Evolutionary conservation across 2,797 vertebrate species (phyloP).

Genomic region (Hemitrygon akajei): DNA sequence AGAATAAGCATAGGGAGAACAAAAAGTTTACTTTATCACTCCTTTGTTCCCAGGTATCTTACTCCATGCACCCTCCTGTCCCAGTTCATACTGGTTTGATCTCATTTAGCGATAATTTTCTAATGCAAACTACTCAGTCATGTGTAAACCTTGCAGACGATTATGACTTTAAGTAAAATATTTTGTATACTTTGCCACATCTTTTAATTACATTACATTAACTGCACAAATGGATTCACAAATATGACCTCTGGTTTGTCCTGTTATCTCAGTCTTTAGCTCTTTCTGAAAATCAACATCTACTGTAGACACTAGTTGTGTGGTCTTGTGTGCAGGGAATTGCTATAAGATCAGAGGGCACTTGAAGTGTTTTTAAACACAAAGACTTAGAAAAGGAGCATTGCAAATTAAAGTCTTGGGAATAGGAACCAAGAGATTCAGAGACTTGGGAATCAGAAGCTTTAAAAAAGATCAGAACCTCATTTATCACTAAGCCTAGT

Average conservation of each 20-base stretch:
- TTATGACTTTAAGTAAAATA: background rate
- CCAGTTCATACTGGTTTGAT: background rate
- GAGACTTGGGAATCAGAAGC: background rate
- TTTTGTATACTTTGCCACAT: background rate
- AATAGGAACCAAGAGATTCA: background rate
- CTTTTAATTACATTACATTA: background rate
- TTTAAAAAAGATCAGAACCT: background rate
- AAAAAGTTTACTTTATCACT: background rate
- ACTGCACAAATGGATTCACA: background rate
- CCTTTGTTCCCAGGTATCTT: too few species aligned
- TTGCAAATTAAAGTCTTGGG: background rate
- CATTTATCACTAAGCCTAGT: constrained; percentile 3
- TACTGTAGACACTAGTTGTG: background rate
- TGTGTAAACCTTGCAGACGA: background rate
- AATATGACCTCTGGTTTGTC: background rate
- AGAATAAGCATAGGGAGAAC: too few species aligned
- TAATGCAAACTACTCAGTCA: background rate
- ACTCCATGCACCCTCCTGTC: background rate
- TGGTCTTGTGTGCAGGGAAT: background rate
- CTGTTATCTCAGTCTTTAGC: background rate
- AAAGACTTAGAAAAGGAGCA: background rate
- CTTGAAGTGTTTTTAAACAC: background rate
- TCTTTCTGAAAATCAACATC: background rate
- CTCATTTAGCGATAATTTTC: background rate
- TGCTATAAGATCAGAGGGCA: constrained; percentile 4